Evolutionary conservation across 1,140 invertebrate species (phyloP), one percentile per base, ranked within the genome.

Genomic region (Galleria mellonella): DNA sequence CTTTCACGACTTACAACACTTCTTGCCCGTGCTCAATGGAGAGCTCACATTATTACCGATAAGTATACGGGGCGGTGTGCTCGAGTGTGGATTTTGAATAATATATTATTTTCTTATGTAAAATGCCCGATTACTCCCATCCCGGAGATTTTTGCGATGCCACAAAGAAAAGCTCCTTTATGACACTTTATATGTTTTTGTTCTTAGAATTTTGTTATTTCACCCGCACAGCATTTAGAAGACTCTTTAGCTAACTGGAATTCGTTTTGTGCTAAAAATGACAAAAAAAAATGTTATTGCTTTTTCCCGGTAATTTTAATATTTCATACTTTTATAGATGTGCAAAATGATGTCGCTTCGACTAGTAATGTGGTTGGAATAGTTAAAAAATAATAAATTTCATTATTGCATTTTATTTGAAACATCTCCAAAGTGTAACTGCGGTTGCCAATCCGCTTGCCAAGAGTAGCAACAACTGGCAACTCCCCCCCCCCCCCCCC

Each of bases 51-150:
- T 78, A 82, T 82, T 77, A 72, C 62, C 72, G 72, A 82, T 82
- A 78, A 82, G 72, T 82, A 76, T 68, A 70, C 67, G 69, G 63
- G 72, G 72, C 66, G 67, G 60, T 62, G 68, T 62, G 63, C 70
- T 69, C 74, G 62, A 63, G 60, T 55, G 52, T 67, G 66, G 76
- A 81, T 81, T 78, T 81, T 81, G 76, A 83, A 83, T 83, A 83
- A 83, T 83, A 83, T 83, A 83, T 83, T 73, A 81, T 81, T 75
- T 83, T 77, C 74, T 72, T 83, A 83, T 83, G 79, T 81, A 79
- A 83, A 83, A 83, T 81, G 76, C 62, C 69, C 79, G 76, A 81
- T 81, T 81, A 79, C 72, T 68, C 57, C 68, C 72, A 71, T 72
- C 65, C 64, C 51, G 56, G 72, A 79, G 76, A 83, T 83, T 77